A percentile compares a stretch with the other conserved stretches of the same genome.
These are phyloP conservation scores for Microcebus griseorufus DNA, from an alignment of 2,113 vertebrate species.

Conservation along the genomic window DNA sequence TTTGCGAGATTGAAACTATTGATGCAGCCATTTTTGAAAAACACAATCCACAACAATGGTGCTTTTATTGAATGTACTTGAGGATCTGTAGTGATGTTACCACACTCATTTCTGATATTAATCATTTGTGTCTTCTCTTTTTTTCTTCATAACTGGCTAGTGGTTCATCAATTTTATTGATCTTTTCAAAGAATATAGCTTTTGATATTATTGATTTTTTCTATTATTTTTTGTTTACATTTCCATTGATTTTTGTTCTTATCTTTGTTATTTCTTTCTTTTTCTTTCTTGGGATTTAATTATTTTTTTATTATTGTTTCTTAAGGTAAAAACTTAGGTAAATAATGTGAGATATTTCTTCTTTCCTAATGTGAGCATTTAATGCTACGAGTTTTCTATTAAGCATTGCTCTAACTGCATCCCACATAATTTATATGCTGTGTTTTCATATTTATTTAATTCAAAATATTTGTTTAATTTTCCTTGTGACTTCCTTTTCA, in stretches of 20 bases:
- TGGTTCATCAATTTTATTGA: background rate
- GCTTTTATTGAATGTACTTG: too few relatives aligned
- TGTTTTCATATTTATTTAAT: background rate
- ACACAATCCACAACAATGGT: too few relatives aligned
- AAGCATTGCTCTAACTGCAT: background rate
- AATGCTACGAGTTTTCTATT: background rate
- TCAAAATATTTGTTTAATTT: background rate
- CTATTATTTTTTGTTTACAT: background rate
- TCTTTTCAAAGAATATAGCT: background rate
- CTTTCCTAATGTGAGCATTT: background rate
- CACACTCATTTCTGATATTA: background rate
- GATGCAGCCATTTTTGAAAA: too few relatives aligned
- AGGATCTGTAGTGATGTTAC: background rate
- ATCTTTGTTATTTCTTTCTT: background rate
- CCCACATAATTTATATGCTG: background rate
- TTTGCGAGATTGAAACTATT: too few relatives aligned
- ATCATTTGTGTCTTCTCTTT: background rate
- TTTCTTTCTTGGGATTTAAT: background rate
- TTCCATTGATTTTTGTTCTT: background rate
- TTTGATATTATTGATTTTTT: background rate
- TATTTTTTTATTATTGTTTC: background rate
- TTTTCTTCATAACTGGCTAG: background rate
- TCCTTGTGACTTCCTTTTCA: background rate
- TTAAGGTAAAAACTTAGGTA: background rate
- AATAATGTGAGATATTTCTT: background rate